Evolutionary conservation across 2,797 vertebrate species (phyloP).

Genomic region (Neostethus bicornis): DNA sequence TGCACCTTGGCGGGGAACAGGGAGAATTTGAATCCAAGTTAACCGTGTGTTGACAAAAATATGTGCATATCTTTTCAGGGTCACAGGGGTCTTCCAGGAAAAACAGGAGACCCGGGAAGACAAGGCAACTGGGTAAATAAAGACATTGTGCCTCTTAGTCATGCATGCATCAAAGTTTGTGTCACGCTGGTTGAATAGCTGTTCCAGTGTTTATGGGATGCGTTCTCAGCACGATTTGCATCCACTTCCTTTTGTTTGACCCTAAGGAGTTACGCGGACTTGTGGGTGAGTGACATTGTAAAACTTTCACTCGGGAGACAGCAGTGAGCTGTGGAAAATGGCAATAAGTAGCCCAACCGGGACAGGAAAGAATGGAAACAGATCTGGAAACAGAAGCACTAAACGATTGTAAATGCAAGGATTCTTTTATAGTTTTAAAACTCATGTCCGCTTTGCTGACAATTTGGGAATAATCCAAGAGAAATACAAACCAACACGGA

Average conservation of each 20-base stretch:
- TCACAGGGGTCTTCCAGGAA: slow-evolving; percentile 77
- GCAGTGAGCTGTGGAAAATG: slow-evolving; percentile 76
- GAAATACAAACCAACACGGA: slow-evolving; percentile 42
- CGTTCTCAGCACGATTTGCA: slow-evolving; percentile 4
- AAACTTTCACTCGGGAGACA: slow-evolving; percentile 52
- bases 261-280: slow-evolving; percentile 47
- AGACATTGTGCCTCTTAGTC: slow-evolving; percentile 7
- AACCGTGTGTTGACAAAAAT: slow-evolving; percentile 21
- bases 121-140: slow-evolving; percentile 77
- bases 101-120: slow-evolving; percentile 72
- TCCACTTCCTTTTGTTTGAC: slow-evolving; percentile 10
- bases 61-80: slow-evolving; percentile 60
- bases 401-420: slow-evolving; percentile 68
- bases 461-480: slow-evolving; percentile 39
- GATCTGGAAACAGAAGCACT: slow-evolving; percentile 63
- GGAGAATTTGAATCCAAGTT: slow-evolving; percentile 1
- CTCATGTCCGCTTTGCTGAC: slow-evolving; percentile 36
- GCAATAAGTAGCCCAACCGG: slow-evolving; percentile 61
- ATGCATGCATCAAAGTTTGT: slow-evolving; percentile 1
- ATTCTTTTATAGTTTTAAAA: slow-evolving; percentile 45
- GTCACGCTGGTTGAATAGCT: not conserved
- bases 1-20: slow-evolving; percentile 1
- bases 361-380: slow-evolving; percentile 76
- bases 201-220: not conserved
- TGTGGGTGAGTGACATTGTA: slow-evolving; percentile 51